Evolutionary conservation across 2,113 vertebrate genomes (phyloP), one percentile per base, ranked within the genome.

Genomic region (Lepisosteus osseus): DNA sequence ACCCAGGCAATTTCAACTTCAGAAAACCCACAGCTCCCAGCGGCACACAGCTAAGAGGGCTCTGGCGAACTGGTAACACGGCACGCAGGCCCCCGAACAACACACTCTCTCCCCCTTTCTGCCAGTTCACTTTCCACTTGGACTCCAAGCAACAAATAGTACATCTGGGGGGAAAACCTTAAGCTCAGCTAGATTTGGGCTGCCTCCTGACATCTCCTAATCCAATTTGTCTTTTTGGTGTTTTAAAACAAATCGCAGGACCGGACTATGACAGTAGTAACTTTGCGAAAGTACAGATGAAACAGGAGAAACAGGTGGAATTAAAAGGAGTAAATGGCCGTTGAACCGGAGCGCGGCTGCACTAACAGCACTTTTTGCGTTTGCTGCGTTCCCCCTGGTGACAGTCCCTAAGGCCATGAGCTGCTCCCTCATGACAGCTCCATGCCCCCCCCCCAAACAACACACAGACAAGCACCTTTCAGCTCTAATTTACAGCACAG

Each of bases 341-440:
- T 75, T 64, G 88, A 86, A 85, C 88, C 89, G 88, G 88, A 84
- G 85, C 86, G 87, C 84, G 87, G 80, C 86, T 88, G 74, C 80
- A 80, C 76, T 77, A 86, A 86, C 86, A 88, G 87, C 86, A 85
- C 86, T 89, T 86, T 91, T 88, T 93, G 90, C 29, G 29, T 93
- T 93, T 93, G 87, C 84, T 87, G 83, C 86, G 84, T 93, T 86
- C 62, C 88, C 90, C 91, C 85, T 93, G 88, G 88, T 85, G 91
- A 93, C 91, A 89, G 88, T 82, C 85, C 90, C 88, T 88, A 78
- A 88, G 91, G 91, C 91, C 90, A 89, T 86, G 84, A 81, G 83
- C n/a, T 80, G 84, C 84, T 72, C 82, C 84, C 82, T 83, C 86
- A 86, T 85, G 82, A 85, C 81, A 90, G 67, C 82, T 82, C 76